Percentiles rank a stretch among this genome's conserved stretches.
These are phyloP conservation scores for Rhynchophorus ferrugineus DNA, from an alignment of 1,140 invertebrate species.

Conservation along the genomic window DNA sequence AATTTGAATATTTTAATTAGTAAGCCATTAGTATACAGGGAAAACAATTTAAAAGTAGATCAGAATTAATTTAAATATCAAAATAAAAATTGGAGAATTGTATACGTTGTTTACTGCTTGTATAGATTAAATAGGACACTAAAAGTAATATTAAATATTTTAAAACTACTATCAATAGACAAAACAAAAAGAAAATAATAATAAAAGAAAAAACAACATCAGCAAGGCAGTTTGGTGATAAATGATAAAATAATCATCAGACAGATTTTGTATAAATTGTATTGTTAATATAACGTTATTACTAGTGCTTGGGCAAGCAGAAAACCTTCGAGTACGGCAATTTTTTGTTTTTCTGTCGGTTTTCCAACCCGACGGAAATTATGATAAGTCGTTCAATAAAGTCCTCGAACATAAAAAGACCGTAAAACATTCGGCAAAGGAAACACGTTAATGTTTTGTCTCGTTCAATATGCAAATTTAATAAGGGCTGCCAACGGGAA, in stretches of 20 bases:
- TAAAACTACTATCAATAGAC: too few species aligned
- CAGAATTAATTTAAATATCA: too few species aligned
- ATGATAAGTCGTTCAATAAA: background rate
- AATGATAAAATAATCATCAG: background rate
- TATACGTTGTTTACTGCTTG: too few species aligned
- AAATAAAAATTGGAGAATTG: too few species aligned
- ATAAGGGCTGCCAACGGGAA: background rate
- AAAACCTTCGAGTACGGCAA: background rate
- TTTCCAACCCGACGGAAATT: background rate
- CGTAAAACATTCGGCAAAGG: background rate
- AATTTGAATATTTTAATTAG: too few species aligned
- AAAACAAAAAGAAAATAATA: too few species aligned
- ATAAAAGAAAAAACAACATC: too few species aligned
- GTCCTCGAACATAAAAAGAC: background rate
- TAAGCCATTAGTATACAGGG: too few species aligned
- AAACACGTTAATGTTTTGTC: background rate
- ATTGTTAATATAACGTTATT: background rate
- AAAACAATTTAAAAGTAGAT: too few species aligned
- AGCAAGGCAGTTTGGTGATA: background rate
- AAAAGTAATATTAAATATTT: too few species aligned
- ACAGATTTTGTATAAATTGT: background rate
- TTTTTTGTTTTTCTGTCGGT: background rate
- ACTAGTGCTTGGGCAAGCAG: background rate
- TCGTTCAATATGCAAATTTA: background rate
- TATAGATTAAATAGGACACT: too few species aligned